These are phyloP conservation scores for Gastracanthus pulcherrimus DNA, from an alignment of 2,888 invertebrate genomes.

Conservation along the genomic window DNA sequence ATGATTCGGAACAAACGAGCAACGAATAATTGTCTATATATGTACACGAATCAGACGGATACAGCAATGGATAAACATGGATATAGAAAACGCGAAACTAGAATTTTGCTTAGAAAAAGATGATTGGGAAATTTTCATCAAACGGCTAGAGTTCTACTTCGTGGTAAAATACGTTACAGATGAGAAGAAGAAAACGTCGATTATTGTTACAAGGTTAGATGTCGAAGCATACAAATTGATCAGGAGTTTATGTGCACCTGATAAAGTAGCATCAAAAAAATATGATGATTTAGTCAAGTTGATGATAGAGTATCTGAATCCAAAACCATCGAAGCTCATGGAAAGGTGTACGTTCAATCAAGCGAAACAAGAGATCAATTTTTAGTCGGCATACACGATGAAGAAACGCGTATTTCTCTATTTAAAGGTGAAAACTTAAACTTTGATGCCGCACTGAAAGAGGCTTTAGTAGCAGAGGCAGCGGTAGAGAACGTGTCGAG, in stretches of 20 bases:
- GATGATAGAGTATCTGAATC: constrained; percentile 53
- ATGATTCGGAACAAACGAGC: neutral
- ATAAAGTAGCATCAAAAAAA: constrained; percentile 40
- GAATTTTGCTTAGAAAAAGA: constrained; percentile 32
- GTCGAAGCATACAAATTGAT: constrained; percentile 49
- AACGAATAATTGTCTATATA: neutral
- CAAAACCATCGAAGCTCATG: constrained; percentile 54
- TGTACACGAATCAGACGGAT: neutral
- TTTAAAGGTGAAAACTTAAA: constrained; percentile 54
- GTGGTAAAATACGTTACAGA: constrained; percentile 33
- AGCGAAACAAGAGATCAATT: constrained; percentile 44
- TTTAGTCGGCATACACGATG: too few species aligned
- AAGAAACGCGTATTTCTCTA: constrained; percentile 49
- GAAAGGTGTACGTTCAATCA: constrained; percentile 57
- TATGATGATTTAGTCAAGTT: constrained; percentile 50
- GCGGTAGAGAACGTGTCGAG: constrained; percentile 39
- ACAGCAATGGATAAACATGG: neutral
- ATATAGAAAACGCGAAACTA: neutral
- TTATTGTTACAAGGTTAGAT: constrained; percentile 33
- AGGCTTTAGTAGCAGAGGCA: constrained; percentile 34
- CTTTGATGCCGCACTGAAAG: constrained; percentile 42
- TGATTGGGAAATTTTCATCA: constrained; percentile 35
- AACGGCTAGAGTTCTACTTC: constrained; percentile 40
- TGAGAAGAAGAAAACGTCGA: constrained; percentile 42
- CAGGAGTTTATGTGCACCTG: constrained; percentile 53